These are phyloP conservation scores for Calephelis perditalis DNA, from an alignment of 2,888 invertebrate genomes.

Conservation along the genomic window DNA sequence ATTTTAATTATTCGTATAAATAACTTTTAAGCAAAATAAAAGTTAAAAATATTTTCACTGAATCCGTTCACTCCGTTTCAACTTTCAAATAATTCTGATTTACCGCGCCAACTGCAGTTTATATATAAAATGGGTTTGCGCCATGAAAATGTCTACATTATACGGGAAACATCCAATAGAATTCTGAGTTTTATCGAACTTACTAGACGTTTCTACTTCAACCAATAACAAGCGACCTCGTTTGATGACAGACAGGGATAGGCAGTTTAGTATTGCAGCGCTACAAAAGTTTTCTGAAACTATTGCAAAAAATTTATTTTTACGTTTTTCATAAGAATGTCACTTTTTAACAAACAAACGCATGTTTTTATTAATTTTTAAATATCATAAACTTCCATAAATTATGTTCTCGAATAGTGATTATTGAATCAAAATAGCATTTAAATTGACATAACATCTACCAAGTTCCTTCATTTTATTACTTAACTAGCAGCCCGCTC, in stretches of 20 bases:
- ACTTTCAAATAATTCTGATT: slow-evolving; percentile 55
- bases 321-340: too few species aligned
- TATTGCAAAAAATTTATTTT: background rate
- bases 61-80: slow-evolving; percentile 45
- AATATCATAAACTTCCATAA: too few species aligned
- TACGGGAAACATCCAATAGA: slow-evolving; percentile 45
- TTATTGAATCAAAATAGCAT: too few species aligned
- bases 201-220: slow-evolving; percentile 38
- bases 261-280: slow-evolving; percentile 15
- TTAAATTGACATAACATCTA: too few species aligned
- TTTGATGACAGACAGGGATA: slow-evolving; percentile 30
- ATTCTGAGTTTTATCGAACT: slow-evolving; percentile 32
- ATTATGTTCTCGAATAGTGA: too few species aligned
- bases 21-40: slow-evolving; percentile 24
- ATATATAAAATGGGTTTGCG: slow-evolving; percentile 46
- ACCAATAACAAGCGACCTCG: slow-evolving; percentile 39
- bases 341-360: too few species aligned
- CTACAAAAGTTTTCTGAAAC: slow-evolving; percentile 2
- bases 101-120: slow-evolving; percentile 47
- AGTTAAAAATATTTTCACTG: slow-evolving; percentile 38
- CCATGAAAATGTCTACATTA: slow-evolving; percentile 44
- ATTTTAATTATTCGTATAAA: slow-evolving; percentile 27
- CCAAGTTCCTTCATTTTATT: too few species aligned
- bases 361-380: too few species aligned
- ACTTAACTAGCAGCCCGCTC: too few species aligned